Evolutionary conservation across 2,888 invertebrate genomes (phyloP).

Genomic region (Conistra vaccinii): DNA sequence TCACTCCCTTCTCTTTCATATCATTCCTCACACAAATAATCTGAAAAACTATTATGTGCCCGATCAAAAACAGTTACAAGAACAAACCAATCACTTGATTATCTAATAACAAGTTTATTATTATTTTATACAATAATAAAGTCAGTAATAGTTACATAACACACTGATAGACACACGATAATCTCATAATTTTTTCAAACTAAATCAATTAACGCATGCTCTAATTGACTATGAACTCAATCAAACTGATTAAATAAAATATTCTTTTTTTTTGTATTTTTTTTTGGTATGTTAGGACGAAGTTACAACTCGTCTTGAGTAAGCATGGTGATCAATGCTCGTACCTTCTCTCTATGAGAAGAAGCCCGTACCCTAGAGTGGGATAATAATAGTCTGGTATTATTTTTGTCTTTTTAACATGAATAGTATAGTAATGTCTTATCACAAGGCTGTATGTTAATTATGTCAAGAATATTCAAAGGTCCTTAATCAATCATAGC

Average conservation of each 20-base stretch:
- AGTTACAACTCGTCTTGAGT: too few species aligned
- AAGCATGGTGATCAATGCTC: too few species aligned
- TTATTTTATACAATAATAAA: conserved; percentile 1
- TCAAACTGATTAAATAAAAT: background rate
- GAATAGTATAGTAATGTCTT: background rate
- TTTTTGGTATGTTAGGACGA: background rate
- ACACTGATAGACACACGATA: conserved; percentile 7
- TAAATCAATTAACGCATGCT: conserved; percentile 19
- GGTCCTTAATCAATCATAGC: too few species aligned
- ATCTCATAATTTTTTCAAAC: conserved; percentile 8
- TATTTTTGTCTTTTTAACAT: background rate
- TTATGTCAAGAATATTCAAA: background rate
- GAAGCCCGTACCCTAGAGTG: too few species aligned
- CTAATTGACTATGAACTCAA: conserved; percentile 8
- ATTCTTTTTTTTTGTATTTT: background rate
- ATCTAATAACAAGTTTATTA: conserved; percentile 13
- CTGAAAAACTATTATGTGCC: background rate
- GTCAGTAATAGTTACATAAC: conserved; percentile 7
- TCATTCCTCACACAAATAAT: background rate
- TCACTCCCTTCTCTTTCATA: too few species aligned
- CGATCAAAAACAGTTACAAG: background rate
- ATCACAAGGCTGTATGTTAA: background rate
- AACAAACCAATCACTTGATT: background rate
- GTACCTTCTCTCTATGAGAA: too few species aligned
- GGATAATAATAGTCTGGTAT: too few species aligned